Conservation (phyloP, 2,113 vertebrate species). For the Bostrychus sinensis region DNA sequence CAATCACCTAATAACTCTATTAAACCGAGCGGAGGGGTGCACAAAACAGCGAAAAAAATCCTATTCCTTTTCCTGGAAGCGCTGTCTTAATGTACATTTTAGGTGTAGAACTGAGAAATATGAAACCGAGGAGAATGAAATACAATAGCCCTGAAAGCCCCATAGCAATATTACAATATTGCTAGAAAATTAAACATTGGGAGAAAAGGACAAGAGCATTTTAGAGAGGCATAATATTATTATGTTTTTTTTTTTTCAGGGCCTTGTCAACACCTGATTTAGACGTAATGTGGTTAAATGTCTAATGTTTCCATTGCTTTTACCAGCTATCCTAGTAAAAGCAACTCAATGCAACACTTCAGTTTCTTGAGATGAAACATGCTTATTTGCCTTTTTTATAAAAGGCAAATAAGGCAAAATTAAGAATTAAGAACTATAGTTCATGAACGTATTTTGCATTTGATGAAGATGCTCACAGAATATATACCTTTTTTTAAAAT, state of each 20-base stretch:
- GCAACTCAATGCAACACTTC: conserved; percentile 16
- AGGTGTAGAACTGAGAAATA: conserved; percentile 83
- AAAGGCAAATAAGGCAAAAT: conserved; percentile 11
- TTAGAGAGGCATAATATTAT: conserved; percentile 75
- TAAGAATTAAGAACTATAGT: not conserved
- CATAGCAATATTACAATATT: conserved; percentile 78
- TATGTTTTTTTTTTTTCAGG: conserved; percentile 55
- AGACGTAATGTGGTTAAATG: conserved; percentile 78
- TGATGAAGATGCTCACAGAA: not conserved
- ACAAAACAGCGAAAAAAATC: conserved; percentile 61
- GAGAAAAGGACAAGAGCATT: conserved; percentile 75
- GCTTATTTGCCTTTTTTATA: not conserved
- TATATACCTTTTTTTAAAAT: not conserved
- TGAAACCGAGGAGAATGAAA: conserved; percentile 78
- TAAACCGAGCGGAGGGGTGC: conserved; percentile 77
- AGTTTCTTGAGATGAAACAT: conserved; percentile 55
- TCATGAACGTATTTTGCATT: conserved; percentile 3
- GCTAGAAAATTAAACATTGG: conserved; percentile 83
- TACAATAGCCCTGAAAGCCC: conserved; percentile 76
- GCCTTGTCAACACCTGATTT: conserved; percentile 78
- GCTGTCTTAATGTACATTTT: conserved; percentile 82
- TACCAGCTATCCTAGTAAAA: conserved; percentile 13
- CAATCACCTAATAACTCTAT: conserved; percentile 86
- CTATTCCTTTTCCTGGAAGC: conserved; percentile 80
- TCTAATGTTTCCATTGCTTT: conserved; percentile 73